Base-by-base conservation (phyloP, 2,888 invertebrate species). In the Oxycera nigricornis region DNA sequence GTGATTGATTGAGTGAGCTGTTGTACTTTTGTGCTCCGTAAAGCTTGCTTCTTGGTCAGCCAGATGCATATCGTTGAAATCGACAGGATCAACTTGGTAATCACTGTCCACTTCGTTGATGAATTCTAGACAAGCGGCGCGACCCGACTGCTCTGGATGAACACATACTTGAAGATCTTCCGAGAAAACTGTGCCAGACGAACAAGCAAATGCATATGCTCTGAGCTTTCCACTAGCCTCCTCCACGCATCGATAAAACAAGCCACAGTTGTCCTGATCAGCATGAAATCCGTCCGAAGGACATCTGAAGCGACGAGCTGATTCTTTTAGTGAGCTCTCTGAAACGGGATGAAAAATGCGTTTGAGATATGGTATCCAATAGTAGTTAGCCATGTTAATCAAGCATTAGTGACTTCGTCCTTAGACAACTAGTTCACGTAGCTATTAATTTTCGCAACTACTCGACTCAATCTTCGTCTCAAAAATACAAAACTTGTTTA, bases 221-320 rank as follows among this genome's bases (percentile, higher is more conserved):
- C 88, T 89, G 76, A 88, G 87, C 78, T 85, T 87, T 55, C 87
- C 86, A 74, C 86, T 86, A 74, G 88, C 88, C 81, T 89, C 89
- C 79, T 88, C 87, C 20, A 92, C 89, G 79, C 94, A 94, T 80
- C 93, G 88, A 82, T 93, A 93, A 85, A 93, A 94, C 70, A 89
- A 86, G 65, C 87, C 87, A 81, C 94, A 94, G 81, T 93, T 88
- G n/a, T 82, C 82, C n/a, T 90, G 88, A 82, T 94, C 92, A 1
- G 89, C 87, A 82, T 90, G 89, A 77, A 92, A 92, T 24, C 94
- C 94, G 83, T 92, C 92, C 22, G 87, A 84, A 2, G 85, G 84
- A 80, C 93, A 93, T 31, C 85, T 81, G 78, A 90, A 88, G 24
- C 74, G 74, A 39, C 67, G 74, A 74, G 62, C 17, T 28, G 52